Base-by-base conservation (phyloP, 1,140 invertebrate species). In the Pomacea maculata region DNA sequence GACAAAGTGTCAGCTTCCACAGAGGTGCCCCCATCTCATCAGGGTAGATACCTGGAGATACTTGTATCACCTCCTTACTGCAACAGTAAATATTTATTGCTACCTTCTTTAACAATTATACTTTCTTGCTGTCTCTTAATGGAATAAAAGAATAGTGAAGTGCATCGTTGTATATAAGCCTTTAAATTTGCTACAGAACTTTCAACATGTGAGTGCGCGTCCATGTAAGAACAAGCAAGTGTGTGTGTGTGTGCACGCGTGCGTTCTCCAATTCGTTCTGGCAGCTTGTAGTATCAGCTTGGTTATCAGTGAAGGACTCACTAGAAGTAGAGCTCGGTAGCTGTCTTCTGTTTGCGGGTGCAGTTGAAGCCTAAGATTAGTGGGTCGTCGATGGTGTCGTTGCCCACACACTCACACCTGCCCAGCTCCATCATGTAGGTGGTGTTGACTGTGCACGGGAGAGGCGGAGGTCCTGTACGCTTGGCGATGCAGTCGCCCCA, bases 1-100 rank as follows among this genome's bases (percentile, higher is more conserved):
- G 92, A 54, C 96, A 96, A 19, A 97, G 87, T 1, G 95, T 95
- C 78, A 99, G 96, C 87, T 97, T 96, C 94, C 95, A 98, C 90
- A 98, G 97, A 88, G 99, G 98, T 3, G 92, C 93, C 86, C 96
- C 94, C 1, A 97, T 96, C 80, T 94, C 93, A 83, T 97, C 95
- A 10, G 90, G 88, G 10, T 90, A 86, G 1, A 92, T 84, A 4
- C 88, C 89, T 7, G 81, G 70, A 12, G 90, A 87, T 45, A 80
- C 81, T 64, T 88, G 84, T 10, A 88, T 85, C 0, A 88, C 86
- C 11, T 85, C 84, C 34, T 84, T 78, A 14, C 86, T 87, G 81
- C 4, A 79, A 75, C 52, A 76, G n/a, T 65, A 81, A 8, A 14
- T 25, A 65, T 61, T 0, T 2, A 70, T 61, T 61, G 1, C 9